phyloP scores from a whole-genome alignment of 2,113 vertebrate genomes.

The Entomyzon cyanotis region DNA sequence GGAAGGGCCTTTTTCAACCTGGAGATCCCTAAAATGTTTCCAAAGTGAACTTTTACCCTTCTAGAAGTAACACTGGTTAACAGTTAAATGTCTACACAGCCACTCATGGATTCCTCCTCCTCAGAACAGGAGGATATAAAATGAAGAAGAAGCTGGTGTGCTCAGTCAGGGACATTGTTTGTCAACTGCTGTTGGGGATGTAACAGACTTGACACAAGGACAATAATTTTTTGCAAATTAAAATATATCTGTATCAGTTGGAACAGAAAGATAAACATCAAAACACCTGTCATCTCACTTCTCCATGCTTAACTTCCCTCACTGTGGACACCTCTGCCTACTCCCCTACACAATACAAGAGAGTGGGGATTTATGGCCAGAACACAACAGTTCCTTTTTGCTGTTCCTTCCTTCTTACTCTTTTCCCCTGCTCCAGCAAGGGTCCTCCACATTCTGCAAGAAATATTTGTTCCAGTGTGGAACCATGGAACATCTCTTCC shows the following conservation, averaged over 20 bases:
- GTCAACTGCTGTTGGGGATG: not conserved
- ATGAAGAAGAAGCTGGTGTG: not conserved
- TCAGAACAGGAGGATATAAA: not conserved
- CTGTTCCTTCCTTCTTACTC: not conserved
- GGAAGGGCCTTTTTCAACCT: not conserved
- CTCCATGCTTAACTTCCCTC: not conserved
- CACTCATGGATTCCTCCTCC: not conserved
- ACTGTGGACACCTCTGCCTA: not conserved
- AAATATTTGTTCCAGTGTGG: not conserved
- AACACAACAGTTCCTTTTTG: not conserved
- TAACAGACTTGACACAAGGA: not conserved
- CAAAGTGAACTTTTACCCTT: not conserved
- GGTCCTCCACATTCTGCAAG: not conserved
- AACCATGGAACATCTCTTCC: not conserved
- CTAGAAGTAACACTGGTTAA: not conserved
- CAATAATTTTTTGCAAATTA: not conserved
- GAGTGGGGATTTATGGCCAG: accelerated
- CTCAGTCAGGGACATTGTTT: not conserved
- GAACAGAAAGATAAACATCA: not conserved
- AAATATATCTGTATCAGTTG: not conserved
- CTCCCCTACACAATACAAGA: not conserved
- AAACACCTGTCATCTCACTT: not conserved
- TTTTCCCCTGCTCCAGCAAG: not conserved
- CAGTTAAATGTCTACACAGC: not conserved
- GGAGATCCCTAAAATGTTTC: not conserved